Evolutionary conservation across 2,888 invertebrate genomes (phyloP).

Genomic region (Drymonia ruficornis): DNA sequence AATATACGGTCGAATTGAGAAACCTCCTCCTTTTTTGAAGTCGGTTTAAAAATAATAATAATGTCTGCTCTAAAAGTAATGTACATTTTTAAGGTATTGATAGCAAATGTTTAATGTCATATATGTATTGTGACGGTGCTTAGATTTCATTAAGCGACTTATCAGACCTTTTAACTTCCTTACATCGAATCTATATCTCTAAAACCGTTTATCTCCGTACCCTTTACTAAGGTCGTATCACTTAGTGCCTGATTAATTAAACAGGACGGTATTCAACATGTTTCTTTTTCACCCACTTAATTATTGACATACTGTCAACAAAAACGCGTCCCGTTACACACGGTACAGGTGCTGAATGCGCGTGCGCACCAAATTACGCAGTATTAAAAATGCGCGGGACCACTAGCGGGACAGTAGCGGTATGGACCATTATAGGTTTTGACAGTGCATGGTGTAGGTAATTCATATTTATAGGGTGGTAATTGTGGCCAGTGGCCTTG

Average conservation of each 20-base stretch:
- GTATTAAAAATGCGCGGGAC: slow-evolving; percentile 22
- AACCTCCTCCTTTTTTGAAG: too few species aligned
- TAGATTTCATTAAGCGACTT: too few species aligned
- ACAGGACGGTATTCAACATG: slow-evolving; percentile 32
- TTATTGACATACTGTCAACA: slow-evolving; percentile 26
- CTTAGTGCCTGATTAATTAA: slow-evolving; percentile 45
- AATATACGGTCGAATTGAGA: too few species aligned
- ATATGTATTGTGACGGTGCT: too few species aligned
- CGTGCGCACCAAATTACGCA: slow-evolving; percentile 43
- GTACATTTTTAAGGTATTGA: too few species aligned
- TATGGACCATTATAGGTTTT: slow-evolving; percentile 33
- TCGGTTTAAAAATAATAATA: too few species aligned
- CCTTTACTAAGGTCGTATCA: slow-evolving; percentile 21
- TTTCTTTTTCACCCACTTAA: slow-evolving; percentile 35
- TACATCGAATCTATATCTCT: neutral
- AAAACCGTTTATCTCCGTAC: slow-evolving; percentile 7
- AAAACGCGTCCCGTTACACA: slow-evolving; percentile 53
- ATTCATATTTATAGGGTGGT: slow-evolving; percentile 10
- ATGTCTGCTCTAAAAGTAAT: too few species aligned
- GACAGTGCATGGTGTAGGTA: slow-evolving; percentile 24
- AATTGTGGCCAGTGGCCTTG: too few species aligned
- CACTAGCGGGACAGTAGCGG: too few species aligned
- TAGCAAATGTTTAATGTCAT: too few species aligned
- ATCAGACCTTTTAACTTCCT: too few species aligned
- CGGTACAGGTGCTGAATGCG: slow-evolving; percentile 52